These are phyloP conservation scores for Porites australiensis DNA, from an alignment of 64 coral and sea anemone genomes.

Conservation along the genomic window DNA sequence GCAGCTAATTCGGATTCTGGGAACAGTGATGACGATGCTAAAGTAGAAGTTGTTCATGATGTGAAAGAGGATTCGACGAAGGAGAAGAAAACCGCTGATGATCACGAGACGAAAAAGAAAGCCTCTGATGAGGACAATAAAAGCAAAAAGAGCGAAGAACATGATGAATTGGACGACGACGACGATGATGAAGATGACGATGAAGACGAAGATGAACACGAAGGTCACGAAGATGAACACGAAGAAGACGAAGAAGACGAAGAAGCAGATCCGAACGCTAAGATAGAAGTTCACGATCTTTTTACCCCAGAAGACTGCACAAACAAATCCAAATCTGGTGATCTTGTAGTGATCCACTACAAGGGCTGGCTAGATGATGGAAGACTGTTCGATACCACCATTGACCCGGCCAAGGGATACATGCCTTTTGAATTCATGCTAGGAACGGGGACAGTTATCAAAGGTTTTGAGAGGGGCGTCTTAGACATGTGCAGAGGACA, in stretches of 20 bases:
- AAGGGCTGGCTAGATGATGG: constrained; percentile 89
- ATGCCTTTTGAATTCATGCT: constrained; percentile 93
- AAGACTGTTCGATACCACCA: constrained; percentile 83
- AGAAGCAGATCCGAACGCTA: constrained; percentile 89
- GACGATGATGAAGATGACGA: constrained; percentile 39
- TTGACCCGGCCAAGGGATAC: constrained; percentile 90
- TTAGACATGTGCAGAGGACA: constrained; percentile 88
- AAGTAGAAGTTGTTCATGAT: constrained; percentile 78
- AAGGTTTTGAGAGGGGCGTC: constrained; percentile 91
- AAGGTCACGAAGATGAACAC: constrained; percentile 21
- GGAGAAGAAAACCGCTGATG: background rate
- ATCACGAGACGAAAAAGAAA: constrained; percentile 25
- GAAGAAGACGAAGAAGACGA: constrained; percentile 78
- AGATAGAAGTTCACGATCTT: constrained; percentile 87
- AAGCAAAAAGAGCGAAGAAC: constrained; percentile 36
- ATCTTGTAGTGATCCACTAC: constrained; percentile 95
- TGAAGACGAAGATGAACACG: constrained; percentile 12
- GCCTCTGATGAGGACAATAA: background rate
- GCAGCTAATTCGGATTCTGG: constrained; percentile 33
- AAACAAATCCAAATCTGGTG: constrained; percentile 88
- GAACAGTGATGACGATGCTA: constrained; percentile 80
- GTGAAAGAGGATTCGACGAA: constrained; percentile 23
- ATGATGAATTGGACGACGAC: constrained; percentile 58
- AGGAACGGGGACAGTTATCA: constrained; percentile 93
- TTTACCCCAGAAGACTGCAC: constrained; percentile 79